Conservation (phyloP, 1,140 invertebrate genomes). For the Adelges cooleyi region DNA sequence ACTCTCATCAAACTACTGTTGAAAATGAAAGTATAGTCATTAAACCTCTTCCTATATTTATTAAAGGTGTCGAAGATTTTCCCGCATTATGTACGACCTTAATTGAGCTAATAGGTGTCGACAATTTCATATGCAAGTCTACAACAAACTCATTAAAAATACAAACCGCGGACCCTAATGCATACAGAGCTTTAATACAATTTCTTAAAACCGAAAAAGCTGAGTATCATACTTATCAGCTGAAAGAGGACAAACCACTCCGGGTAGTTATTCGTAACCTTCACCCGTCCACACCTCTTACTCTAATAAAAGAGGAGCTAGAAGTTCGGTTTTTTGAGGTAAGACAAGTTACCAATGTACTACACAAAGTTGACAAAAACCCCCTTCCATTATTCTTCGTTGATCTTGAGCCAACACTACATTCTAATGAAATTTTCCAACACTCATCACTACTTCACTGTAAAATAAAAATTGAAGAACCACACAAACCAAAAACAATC, state of each 20-base stretch:
- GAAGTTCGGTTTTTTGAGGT: neutral
- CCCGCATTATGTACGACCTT: neutral
- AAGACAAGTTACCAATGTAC: neutral
- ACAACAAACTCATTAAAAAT: neutral
- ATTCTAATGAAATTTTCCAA: neutral
- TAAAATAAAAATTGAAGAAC: slow-evolving; percentile 35
- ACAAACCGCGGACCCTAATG: neutral
- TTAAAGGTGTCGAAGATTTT: neutral
- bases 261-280: slow-evolving; percentile 21
- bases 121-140: neutral
- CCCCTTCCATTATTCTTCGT: neutral
- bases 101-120: neutral
- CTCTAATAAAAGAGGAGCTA: neutral
- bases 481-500: slow-evolving; percentile 34
- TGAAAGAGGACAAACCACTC: slow-evolving; percentile 9
- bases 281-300: neutral
- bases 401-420: neutral
- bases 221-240: neutral
- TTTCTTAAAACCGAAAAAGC: neutral
- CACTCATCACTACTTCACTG: neutral
- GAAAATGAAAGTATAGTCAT: neutral
- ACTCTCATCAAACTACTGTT: neutral
- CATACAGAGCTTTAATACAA: neutral
- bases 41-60: neutral
- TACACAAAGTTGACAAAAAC: neutral